Conservation (phyloP, 2,888 invertebrate species). For the Seira sanloemensis region DNA sequence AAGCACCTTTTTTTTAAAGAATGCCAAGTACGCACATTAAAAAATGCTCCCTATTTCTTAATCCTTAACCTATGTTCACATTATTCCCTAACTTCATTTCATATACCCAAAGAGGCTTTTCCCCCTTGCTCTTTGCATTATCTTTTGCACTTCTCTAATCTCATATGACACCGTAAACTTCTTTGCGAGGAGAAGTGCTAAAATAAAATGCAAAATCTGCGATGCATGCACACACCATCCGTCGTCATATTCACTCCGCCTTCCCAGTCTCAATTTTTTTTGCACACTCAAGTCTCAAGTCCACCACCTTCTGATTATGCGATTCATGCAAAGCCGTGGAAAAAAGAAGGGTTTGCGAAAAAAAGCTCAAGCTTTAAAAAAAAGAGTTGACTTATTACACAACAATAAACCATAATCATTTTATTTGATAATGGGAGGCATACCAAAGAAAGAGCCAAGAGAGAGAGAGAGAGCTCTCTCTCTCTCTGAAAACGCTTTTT, state of each 20-base stretch:
- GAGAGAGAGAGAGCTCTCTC: too few relatives aligned
- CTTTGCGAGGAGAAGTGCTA: constrained; percentile 13
- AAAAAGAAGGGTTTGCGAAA: constrained; percentile 6
- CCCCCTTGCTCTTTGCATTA: too few relatives aligned
- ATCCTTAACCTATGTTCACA: background rate
- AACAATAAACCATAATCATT: constrained; percentile 49
- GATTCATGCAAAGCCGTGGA: constrained; percentile 19
- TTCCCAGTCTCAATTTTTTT: background rate
- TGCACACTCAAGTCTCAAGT: constrained; percentile 21
- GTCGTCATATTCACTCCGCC: constrained; percentile 13
- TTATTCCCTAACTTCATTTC: background rate
- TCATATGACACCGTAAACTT: constrained; percentile 59
- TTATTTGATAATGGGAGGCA: background rate
- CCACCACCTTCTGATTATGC: constrained; percentile 25
- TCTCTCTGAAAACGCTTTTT: background rate
- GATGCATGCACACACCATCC: constrained; percentile 8
- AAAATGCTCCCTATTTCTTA: constrained; percentile 4
- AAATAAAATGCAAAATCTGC: constrained; percentile 18
- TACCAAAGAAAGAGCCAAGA: background rate
- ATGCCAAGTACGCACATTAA: constrained; percentile 10
- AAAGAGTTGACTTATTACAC: constrained; percentile 14
- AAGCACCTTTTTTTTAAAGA: constrained; percentile 15
- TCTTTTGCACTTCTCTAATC: constrained; percentile 30
- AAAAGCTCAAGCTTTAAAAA: background rate
- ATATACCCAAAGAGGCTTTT: background rate